phyloP scores from a whole-genome alignment of 64 coral and sea anemone genomes.

The Platygyra sinensis region DNA sequence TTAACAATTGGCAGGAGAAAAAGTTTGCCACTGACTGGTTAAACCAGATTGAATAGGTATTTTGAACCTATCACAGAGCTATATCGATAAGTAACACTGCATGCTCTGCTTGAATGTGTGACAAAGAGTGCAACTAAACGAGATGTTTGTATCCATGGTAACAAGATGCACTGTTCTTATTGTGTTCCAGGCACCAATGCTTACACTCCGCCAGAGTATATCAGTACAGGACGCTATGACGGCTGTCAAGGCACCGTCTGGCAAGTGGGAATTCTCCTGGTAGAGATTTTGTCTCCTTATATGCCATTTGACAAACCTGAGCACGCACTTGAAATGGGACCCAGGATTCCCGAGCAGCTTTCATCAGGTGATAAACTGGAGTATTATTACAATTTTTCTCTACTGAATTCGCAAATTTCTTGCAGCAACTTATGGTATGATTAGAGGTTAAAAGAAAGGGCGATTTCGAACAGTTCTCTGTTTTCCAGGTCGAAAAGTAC shows the following conservation, averaged over 20 bases:
- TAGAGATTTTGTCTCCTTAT: slow-evolving; percentile 5
- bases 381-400: background rate
- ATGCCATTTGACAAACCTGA: slow-evolving; percentile 39
- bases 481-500: no score
- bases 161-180: background rate
- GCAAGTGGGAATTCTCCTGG: slow-evolving; percentile 28
- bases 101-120: no score
- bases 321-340: background rate
- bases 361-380: background rate
- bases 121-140: no score
- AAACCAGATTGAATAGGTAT: no score
- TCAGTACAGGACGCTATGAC: slow-evolving; percentile 21
- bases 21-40: no score
- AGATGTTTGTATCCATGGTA: no score
- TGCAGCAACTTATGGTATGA: no score
- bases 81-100: background rate
- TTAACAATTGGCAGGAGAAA: no score
- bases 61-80: no score
- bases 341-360: slow-evolving; percentile 20
- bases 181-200: slow-evolving; percentile 20
- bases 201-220: slow-evolving; percentile 25
- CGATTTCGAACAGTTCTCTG: no score
- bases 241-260: slow-evolving; percentile 30
- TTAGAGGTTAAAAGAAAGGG: no score
- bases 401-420: no score